phyloP scores from a whole-genome alignment of 2,113 vertebrate species.

The Hyperoodon ampullatus region DNA sequence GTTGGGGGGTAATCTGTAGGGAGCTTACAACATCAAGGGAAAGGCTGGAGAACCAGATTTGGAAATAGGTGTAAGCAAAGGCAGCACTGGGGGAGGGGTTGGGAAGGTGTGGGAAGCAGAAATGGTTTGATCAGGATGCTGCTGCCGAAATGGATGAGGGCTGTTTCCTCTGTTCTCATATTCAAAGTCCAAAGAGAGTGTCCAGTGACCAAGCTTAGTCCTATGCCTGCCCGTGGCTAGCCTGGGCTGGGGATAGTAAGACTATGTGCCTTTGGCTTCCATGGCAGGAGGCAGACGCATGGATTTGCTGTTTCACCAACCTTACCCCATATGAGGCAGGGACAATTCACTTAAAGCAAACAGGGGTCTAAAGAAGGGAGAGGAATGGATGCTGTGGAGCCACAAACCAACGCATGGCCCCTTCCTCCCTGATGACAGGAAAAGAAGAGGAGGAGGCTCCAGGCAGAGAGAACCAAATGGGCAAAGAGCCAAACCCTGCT shows the following conservation, averaged over 20 bases:
- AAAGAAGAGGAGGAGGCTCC: background rate
- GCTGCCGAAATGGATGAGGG: background rate
- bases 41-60: background rate
- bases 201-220: constrained; percentile 1
- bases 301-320: background rate
- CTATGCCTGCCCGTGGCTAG: background rate
- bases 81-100: background rate
- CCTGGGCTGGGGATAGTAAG: background rate
- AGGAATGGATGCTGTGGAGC: background rate
- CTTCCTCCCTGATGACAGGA: background rate
- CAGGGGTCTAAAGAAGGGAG: background rate
- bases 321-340: background rate
- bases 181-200: constrained; percentile 38
- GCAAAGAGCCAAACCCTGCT: background rate
- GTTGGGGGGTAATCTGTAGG: background rate
- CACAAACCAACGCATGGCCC: background rate
- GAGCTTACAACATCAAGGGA: background rate
- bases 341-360: constrained; percentile 17
- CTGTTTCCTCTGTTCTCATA: background rate
- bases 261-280: constrained; percentile 26
- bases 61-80: background rate
- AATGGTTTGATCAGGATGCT: background rate
- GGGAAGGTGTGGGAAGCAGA: background rate
- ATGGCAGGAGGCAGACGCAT: background rate
- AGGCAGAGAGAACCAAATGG: background rate